phyloP scores from a whole-genome alignment of 2,797 vertebrate species.

The Botia almorhae region DNA sequence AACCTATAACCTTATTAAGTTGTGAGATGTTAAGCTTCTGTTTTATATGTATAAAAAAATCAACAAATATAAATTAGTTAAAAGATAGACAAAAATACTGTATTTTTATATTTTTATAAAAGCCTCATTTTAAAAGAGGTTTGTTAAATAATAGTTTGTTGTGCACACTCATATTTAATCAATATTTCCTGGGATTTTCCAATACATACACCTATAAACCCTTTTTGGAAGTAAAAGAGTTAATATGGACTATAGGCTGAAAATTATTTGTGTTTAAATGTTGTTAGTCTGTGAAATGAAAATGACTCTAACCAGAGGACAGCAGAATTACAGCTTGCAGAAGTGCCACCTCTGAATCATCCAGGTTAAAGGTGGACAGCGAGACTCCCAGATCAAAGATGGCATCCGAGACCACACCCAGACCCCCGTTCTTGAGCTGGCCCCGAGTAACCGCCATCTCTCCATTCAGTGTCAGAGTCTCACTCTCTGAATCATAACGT shows the following conservation, averaged over 20 bases:
- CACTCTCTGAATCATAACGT: slow-evolving; percentile 95
- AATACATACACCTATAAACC: not conserved
- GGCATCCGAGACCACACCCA: slow-evolving; percentile 96
- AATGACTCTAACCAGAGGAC: slow-evolving; percentile 88
- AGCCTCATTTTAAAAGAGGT: too few species aligned
- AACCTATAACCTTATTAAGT: too few species aligned
- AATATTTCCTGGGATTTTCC: too few species aligned
- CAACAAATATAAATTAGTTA: too few species aligned
- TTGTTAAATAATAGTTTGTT: too few species aligned
- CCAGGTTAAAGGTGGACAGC: slow-evolving; percentile 93
- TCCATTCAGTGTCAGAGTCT: slow-evolving; percentile 96
- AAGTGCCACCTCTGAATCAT: slow-evolving; percentile 97
- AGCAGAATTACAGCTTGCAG: slow-evolving; percentile 96
- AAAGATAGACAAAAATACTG: too few species aligned
- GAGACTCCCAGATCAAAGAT: slow-evolving; percentile 98
- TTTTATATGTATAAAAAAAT: too few species aligned
- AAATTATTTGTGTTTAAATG: not conserved
- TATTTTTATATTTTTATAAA: too few species aligned
- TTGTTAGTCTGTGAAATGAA: not conserved
- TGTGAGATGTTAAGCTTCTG: too few species aligned
- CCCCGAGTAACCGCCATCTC: slow-evolving; percentile 97
- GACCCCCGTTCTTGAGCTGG: slow-evolving; percentile 96
- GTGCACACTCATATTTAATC: too few species aligned
- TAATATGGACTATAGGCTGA: not conserved
- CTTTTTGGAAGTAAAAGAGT: not conserved